Percentiles rank a stretch among this genome's conserved stretches.
Evolutionary conservation across 2,888 invertebrate species (phyloP).

Genomic region (Harpalus rubripes): DNA sequence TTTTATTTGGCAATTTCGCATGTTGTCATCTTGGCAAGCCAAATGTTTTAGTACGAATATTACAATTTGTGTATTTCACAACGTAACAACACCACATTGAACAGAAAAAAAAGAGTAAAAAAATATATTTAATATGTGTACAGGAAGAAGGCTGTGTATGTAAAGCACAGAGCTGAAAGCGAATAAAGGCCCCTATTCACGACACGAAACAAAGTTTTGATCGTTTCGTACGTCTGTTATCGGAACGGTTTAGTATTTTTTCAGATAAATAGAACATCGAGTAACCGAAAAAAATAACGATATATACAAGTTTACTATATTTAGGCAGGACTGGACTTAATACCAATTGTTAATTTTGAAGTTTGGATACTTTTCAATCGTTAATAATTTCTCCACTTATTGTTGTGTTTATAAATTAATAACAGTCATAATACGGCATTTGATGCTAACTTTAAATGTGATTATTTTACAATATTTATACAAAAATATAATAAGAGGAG

Average conservation of each 20-base stretch:
- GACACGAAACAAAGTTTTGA: slow-evolving; percentile 59
- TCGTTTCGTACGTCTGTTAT: slow-evolving; percentile 53
- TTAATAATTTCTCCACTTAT: slow-evolving; percentile 3
- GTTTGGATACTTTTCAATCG: slow-evolving; percentile 4
- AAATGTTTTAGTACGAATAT: slow-evolving; percentile 54
- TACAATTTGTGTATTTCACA: slow-evolving; percentile 41
- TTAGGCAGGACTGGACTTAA: slow-evolving; percentile 20
- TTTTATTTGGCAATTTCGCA: slow-evolving; percentile 53
- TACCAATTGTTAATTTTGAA: neutral
- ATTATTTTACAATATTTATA: slow-evolving; percentile 10
- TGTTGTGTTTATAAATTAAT: slow-evolving; percentile 15
- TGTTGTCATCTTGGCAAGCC: slow-evolving; percentile 40
- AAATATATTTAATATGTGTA: slow-evolving; percentile 55
- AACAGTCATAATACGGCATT: slow-evolving; percentile 26
- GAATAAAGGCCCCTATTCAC: slow-evolving; percentile 61
- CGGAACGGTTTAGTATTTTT: slow-evolving; percentile 63
- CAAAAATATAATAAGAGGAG: slow-evolving; percentile 10
- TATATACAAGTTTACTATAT: slow-evolving; percentile 39
- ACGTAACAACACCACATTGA: slow-evolving; percentile 42
- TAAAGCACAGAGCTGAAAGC: slow-evolving; percentile 43
- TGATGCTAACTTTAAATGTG: slow-evolving; percentile 28
- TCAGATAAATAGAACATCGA: slow-evolving; percentile 63
- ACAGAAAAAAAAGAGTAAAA: slow-evolving; percentile 55
- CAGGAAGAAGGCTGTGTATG: slow-evolving; percentile 35
- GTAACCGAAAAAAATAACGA: slow-evolving; percentile 57